phyloP scores from a whole-genome alignment of 2,888 invertebrate species.

The Troides helena region DNA sequence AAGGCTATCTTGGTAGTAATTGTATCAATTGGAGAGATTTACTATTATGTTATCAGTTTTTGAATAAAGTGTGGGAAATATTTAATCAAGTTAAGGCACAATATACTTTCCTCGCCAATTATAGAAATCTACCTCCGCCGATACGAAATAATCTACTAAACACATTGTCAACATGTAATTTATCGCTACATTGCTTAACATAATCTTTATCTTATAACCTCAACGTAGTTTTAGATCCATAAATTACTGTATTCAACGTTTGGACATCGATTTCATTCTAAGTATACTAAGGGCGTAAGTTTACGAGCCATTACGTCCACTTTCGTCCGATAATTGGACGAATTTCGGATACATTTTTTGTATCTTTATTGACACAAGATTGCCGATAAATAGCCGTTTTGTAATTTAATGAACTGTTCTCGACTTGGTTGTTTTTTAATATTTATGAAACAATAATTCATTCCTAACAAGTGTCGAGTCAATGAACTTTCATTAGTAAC shows the following conservation, averaged over 20 bases:
- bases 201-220: conserved; percentile 16
- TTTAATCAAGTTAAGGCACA: not conserved
- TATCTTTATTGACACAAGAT: conserved; percentile 52
- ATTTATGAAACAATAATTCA: not conserved
- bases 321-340: conserved; percentile 68
- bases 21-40: not conserved
- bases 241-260: conserved; percentile 68
- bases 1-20: no score
- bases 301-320: conserved; percentile 68
- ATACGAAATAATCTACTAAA: conserved; percentile 9
- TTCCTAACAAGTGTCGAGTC: not conserved
- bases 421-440: conserved; percentile 3
- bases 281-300: conserved; percentile 60
- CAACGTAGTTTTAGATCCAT: conserved; percentile 5
- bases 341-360: conserved; percentile 63
- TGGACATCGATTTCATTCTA: conserved; percentile 57
- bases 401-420: conserved; percentile 29
- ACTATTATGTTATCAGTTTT: not conserved
- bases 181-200: conserved; percentile 19
- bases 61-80: conserved; percentile 11
- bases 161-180: conserved; percentile 26
- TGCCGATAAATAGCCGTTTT: conserved; percentile 30
- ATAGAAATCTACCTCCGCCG: not conserved
- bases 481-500: not conserved
- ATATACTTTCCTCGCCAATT: conserved; percentile 18